Base-by-base conservation (phyloP, 2,888 invertebrate species). In the Alentia gelatinosa region DNA sequence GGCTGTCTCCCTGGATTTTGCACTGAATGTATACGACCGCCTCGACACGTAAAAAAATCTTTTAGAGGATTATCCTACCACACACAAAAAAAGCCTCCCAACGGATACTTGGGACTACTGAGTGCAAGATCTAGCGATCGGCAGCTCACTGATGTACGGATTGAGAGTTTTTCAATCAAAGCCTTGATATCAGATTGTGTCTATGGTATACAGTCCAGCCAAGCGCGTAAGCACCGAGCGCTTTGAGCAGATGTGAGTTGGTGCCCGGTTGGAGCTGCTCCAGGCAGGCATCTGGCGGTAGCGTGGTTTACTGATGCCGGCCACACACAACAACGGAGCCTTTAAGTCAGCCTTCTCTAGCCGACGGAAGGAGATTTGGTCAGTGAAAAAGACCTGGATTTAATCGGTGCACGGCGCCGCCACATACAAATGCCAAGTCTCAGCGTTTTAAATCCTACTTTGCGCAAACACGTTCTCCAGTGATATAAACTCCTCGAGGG, bases 391-490 rank as follows among this genome's bases (percentile, higher is more conserved):
- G 30, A 9, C 47, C 30, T 26, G 35, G 86, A 86, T 86, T 86
- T 86, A 86, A 39, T 9, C 86, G 47, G 86, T 19, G 26, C 47
- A 33, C 86, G 50, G 47, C 86, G 33, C 47, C 30, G 83, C 9
- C 39, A 47, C 19, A 86, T 86, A 86, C 86, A 86, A 47, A 86
- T 86, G 86, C 30, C 9, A 15, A 5, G 47, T 86, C 86, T 86
- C 86, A 86, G 86, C 86, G 86, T 30, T 50, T 86, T 47, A 86
- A 86, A 86, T 47, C 47, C 86, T 47, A 47, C 42, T 42, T 47
- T 47, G 47, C n/a, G 30, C 50, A 86, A 42, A 42, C 42, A 86
- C 86, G 15, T 19, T 33, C 86, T 42, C 47, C 9, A 47, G 47
- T 47, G 30, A 86, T 86, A 86, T 86, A 86, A 86, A 86, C 86